Evolutionary conservation across 1,140 invertebrate species (phyloP).

Genomic region (Drosophila tristis): DNA sequence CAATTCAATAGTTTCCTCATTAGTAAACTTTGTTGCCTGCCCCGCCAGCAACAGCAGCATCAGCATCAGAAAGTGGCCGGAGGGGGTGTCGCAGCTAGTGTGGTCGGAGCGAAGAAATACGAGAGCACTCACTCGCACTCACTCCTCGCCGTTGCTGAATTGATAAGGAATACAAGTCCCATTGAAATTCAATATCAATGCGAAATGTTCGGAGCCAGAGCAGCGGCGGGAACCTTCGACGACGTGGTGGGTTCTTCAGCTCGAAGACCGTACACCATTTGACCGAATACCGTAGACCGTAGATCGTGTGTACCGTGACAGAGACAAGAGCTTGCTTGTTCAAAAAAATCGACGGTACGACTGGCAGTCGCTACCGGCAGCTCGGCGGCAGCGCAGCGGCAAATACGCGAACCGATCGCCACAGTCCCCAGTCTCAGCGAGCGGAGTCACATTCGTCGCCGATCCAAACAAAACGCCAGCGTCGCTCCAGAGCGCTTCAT

Average conservation of each 20-base stretch:
- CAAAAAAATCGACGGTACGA: slow-evolving; percentile 3
- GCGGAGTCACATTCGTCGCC: slow-evolving; percentile 42
- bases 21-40: slow-evolving; percentile 46
- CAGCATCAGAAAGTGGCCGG: not conserved
- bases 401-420: slow-evolving; percentile 30
- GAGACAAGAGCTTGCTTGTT: slow-evolving; percentile 14
- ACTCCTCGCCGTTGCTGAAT: too few relatives aligned
- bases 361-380: slow-evolving; percentile 44
- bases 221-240: slow-evolving; percentile 40
- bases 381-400: slow-evolving; percentile 25
- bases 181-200: slow-evolving; percentile 77
- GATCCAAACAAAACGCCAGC: slow-evolving; percentile 66
- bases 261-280: slow-evolving; percentile 27
- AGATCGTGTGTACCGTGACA: slow-evolving; percentile 15
- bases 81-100: not conserved
- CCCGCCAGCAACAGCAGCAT: slow-evolving; percentile 6
- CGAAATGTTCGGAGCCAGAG: slow-evolving; percentile 46
- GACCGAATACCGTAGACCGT: not conserved
- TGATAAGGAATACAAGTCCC: slow-evolving; percentile 37
- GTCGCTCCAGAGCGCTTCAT: slow-evolving; percentile 52
- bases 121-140: too few relatives aligned
- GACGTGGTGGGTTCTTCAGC: slow-evolving; percentile 51
- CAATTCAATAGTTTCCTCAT: slow-evolving; percentile 80
- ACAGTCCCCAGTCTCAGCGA: slow-evolving; percentile 23
- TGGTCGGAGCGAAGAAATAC: too few relatives aligned